Evolutionary conservation across 2,113 vertebrate species (phyloP).

Genomic region (Hymenochirus boettgeri): DNA sequence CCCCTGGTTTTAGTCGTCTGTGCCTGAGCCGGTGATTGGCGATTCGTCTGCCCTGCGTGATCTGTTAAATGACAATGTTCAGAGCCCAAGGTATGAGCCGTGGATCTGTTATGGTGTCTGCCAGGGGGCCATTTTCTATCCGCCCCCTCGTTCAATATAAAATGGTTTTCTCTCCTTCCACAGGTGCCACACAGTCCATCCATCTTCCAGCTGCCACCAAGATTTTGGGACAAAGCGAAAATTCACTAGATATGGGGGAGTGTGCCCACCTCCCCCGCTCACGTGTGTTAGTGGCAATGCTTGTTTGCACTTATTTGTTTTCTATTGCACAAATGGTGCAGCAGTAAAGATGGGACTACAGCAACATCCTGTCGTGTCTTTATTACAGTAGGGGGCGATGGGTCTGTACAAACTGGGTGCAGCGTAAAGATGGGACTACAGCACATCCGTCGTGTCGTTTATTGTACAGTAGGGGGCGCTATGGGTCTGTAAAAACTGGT

Average conservation of each 20-base stretch:
- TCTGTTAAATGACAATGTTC: neutral
- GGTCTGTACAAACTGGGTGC: too few species aligned
- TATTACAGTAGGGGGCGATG: neutral
- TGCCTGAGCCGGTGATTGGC: slow-evolving; percentile 51
- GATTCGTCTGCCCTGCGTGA: slow-evolving; percentile 50
- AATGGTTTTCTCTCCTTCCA: neutral
- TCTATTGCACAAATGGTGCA: slow-evolving; percentile 2
- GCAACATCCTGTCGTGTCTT: neutral
- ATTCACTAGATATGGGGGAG: neutral
- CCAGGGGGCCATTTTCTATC: neutral
- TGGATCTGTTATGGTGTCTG: neutral
- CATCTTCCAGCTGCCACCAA: neutral
- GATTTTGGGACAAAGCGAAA: neutral
- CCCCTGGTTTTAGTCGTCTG: slow-evolving; percentile 46
- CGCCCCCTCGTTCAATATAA: neutral
- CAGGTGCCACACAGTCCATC: neutral
- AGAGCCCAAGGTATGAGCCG: neutral
- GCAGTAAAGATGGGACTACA: slow-evolving; percentile 14
- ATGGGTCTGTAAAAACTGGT: too few species aligned
- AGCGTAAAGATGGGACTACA: too few species aligned
- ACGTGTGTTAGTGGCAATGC: neutral
- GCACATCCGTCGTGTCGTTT: too few species aligned
- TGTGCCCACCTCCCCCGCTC: neutral
- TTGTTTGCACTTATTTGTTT: slow-evolving; percentile 15
- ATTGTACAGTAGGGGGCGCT: too few species aligned